Percentiles rank a stretch among this genome's conserved stretches.
phyloP scores from a whole-genome alignment of 2,113 vertebrate species.

The Solenodon paradoxus region DNA sequence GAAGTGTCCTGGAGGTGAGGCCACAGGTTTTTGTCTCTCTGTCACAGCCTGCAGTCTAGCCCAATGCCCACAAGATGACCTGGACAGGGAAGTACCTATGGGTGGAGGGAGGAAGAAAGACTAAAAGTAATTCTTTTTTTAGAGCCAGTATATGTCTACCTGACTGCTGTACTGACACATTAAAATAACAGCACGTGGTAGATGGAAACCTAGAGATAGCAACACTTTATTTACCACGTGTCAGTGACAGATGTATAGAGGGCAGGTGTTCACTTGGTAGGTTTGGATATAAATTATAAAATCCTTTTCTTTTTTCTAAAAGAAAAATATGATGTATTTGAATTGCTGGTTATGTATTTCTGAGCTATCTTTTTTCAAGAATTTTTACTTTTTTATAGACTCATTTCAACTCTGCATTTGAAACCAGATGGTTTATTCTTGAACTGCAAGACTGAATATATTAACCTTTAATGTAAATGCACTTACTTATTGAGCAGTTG shows the following conservation, averaged over 20 bases:
- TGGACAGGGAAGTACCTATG: neutral
- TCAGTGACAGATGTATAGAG: conserved; percentile 7
- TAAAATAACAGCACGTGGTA: conserved; percentile 1
- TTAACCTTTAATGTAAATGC: conserved; percentile 72
- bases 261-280: conserved; percentile 46
- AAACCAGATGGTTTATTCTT: conserved; percentile 68
- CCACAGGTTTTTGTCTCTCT: neutral
- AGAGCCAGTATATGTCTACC: neutral
- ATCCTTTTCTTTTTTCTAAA: neutral
- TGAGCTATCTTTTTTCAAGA: conserved; percentile 55
- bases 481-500: conserved; percentile 45
- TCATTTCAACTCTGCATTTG: conserved; percentile 64
- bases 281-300: conserved; percentile 39
- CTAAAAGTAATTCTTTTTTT: neutral
- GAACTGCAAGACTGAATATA: conserved; percentile 63
- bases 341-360: conserved; percentile 53
- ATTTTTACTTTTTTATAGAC: conserved; percentile 67
- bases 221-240: conserved; percentile 22
- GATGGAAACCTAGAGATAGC: conserved; percentile 23
- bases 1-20: neutral
- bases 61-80: neutral
- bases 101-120: neutral
- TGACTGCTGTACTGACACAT: neutral
- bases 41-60: neutral
- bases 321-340: conserved; percentile 49